Evolutionary conservation across 2,888 invertebrate species (phyloP), one percentile per base, ranked within the genome.

Genomic region (Eupithecia tripunctaria): DNA sequence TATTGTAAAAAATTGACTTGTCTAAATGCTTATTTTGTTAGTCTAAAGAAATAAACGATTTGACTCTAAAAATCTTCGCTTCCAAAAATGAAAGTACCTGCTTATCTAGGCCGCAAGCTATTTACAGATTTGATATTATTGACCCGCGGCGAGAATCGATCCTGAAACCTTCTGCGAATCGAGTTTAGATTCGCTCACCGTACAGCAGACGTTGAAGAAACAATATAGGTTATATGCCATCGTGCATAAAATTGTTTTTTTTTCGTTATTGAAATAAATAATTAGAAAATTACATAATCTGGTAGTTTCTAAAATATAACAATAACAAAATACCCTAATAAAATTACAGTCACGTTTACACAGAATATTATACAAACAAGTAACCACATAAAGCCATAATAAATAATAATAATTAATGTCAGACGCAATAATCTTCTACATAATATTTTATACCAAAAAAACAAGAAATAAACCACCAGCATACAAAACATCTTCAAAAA

Each of bases 401-500:
- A 62, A 36, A 62, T 32, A 62, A 8, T 14, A 21, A 10, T 32
- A 5, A 62, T 62, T 36, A n/a, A n/a, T 3, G 18, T 15, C 18
- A 18, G 12, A 51, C n/a, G 64, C 67, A 63, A n/a, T n/a, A n/a
- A n/a, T n/a, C n/a, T n/a, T n/a, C n/a, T n/a, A n/a, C n/a, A n/a
- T n/a, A n/a, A n/a, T n/a, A n/a, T n/a, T n/a, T n/a, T n/a, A n/a
- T n/a, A n/a, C n/a, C n/a, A n/a, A n/a, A n/a, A n/a, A n/a, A 63
- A 68, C 29, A 60, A 68, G 25, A 65, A 64, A 72, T 38, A 71
- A 67, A 59, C 72, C 27, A 60, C 36, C 64, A 63, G 74, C 69
- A 75, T 75, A 75, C 74, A 75, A 72, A 76, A 76, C 73, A 68
- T 73, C 73, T 73, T 73, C 69, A 79, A 74, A 76, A 79, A 77